Percentiles rank a stretch among this genome's conserved stretches.
phyloP scores from a whole-genome alignment of 2,888 invertebrate genomes.

The Parnassius orleans region DNA sequence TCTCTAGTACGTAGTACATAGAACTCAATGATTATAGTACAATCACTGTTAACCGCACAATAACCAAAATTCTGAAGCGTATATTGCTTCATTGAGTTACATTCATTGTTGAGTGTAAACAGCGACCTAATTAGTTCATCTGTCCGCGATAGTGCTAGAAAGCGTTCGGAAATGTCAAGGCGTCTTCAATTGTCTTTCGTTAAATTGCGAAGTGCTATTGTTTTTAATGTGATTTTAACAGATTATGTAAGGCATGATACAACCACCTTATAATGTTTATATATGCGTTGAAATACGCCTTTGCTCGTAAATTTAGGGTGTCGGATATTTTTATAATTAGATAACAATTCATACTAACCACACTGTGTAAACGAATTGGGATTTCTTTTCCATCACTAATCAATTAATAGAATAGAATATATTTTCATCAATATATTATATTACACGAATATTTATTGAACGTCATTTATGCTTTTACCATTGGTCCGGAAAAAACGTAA shows the following conservation, averaged over 20 bases:
- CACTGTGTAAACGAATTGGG: too few species aligned
- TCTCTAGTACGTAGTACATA: too few species aligned
- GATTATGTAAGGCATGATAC: constrained; percentile 10
- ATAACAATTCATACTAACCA: too few species aligned
- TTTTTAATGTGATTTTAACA: constrained; percentile 1
- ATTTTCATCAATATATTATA: too few species aligned
- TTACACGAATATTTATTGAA: too few species aligned
- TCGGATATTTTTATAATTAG: too few species aligned
- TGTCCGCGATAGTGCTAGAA: constrained; percentile 2
- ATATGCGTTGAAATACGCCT: background rate
- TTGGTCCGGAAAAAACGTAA: too few species aligned
- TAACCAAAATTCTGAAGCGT: background rate
- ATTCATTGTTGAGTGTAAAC: constrained; percentile 7
- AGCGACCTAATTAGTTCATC: constrained; percentile 7
- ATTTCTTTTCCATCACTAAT: too few species aligned
- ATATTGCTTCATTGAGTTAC: constrained; percentile 9
- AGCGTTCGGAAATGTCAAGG: constrained; percentile 9
- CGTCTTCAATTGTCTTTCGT: constrained; percentile 10
- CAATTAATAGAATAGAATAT: too few species aligned
- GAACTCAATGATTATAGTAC: too few species aligned
- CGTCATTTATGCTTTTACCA: too few species aligned
- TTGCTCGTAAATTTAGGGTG: background rate
- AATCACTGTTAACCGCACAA: background rate
- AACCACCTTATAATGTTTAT: background rate
- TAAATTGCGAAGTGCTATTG: constrained; percentile 15